Conservation (phyloP, 2,113 vertebrate genomes). For the Clarias magur region DNA sequence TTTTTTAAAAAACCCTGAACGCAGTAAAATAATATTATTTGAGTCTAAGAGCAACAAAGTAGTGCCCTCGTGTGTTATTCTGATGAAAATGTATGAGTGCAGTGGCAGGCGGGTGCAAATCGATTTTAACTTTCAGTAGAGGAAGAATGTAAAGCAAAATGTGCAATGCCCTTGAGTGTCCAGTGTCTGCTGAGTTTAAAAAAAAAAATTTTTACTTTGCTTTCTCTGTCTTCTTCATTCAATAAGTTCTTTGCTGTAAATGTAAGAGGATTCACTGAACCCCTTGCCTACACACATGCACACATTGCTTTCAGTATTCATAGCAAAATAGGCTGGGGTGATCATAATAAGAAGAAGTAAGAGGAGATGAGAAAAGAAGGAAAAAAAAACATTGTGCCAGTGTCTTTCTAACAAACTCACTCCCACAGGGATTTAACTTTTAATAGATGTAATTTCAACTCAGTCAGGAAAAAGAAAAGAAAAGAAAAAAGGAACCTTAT, state of each 20-base stretch:
- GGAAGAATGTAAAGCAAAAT: slow-evolving; percentile 2
- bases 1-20: slow-evolving; percentile 3
- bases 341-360: neutral
- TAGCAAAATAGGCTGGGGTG: slow-evolving; percentile 42
- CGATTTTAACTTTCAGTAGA: neutral
- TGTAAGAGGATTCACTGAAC: slow-evolving; percentile 22
- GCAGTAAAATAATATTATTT: slow-evolving; percentile 43
- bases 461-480: neutral
- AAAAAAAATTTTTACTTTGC: neutral
- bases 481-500: neutral
- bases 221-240: neutral
- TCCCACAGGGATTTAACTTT: slow-evolving; percentile 33
- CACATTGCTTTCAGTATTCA: slow-evolving; percentile 37
- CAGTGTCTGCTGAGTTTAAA: neutral
- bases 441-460: slow-evolving; percentile 26
- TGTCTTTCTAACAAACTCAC: slow-evolving; percentile 39
- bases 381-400: neutral
- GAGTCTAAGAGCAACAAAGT: slow-evolving; percentile 37
- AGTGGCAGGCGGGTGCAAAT: neutral
- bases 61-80: slow-evolving; percentile 13
- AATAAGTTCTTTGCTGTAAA: slow-evolving; percentile 29
- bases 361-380: neutral
- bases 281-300: slow-evolving; percentile 20
- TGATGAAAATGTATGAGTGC: neutral
- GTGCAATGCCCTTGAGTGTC: neutral